phyloP scores from a whole-genome alignment of 2,797 vertebrate genomes.

The Triplophysa bombifrons region DNA sequence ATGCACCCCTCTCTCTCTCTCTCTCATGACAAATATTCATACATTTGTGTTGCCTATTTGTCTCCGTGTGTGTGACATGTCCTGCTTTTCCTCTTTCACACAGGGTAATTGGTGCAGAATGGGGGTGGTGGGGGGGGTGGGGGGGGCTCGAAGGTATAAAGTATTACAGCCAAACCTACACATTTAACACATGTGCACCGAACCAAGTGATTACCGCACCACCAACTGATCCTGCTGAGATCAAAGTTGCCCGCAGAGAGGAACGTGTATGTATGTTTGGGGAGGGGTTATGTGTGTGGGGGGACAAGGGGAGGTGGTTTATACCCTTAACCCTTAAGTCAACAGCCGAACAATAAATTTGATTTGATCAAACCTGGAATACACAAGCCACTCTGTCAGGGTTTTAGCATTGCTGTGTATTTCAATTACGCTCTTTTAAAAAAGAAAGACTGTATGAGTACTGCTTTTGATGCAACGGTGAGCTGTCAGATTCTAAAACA shows the following conservation, averaged over 20 bases:
- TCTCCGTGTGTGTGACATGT: conserved; percentile 72
- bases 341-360: conserved; percentile 47
- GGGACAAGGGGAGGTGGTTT: conserved; percentile 64
- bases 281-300: conserved; percentile 59
- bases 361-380: conserved; percentile 18
- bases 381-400: conserved; percentile 11
- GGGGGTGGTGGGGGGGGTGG: conserved; percentile 63
- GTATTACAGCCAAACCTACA: conserved; percentile 68
- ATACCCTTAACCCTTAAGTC: conserved; percentile 28
- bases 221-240: conserved; percentile 67
- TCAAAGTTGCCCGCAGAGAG: conserved; percentile 67
- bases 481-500: neutral
- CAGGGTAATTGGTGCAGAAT: conserved; percentile 78
- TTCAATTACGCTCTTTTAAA: neutral
- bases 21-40: conserved; percentile 1
- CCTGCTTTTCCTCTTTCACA: conserved; percentile 82
- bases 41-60: neutral
- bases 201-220: conserved; percentile 77
- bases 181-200: conserved; percentile 77
- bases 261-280: conserved; percentile 64
- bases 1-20: conserved; percentile 5
- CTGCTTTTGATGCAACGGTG: neutral
- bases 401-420: neutral
- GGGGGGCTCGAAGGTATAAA: conserved; percentile 57
- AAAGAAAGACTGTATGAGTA: neutral